These are phyloP conservation scores for Azorinus chamasolen DNA, from an alignment of 2,888 invertebrate genomes.

Conservation along the genomic window DNA sequence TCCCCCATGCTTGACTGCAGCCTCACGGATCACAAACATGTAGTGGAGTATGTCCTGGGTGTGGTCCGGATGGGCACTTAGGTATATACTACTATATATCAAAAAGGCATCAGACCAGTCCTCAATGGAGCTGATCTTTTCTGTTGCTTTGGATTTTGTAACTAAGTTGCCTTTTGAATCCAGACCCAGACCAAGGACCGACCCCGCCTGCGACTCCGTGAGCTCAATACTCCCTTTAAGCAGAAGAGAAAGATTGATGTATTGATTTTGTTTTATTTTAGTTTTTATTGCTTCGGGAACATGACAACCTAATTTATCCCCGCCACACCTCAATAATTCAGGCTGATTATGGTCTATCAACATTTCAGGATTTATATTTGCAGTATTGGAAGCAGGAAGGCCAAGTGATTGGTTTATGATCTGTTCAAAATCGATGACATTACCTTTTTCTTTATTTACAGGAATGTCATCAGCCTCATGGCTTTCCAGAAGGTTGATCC, in stretches of 20 bases:
- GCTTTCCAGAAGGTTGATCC: too few species aligned
- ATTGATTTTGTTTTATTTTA: background rate
- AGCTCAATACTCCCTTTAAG: constrained; percentile 13
- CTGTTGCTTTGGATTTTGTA: background rate
- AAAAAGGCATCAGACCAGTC: constrained; percentile 37
- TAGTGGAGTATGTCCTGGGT: constrained; percentile 21
- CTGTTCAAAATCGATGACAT: constrained; percentile 9
- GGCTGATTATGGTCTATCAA: too few species aligned
- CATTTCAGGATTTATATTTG: too few species aligned
- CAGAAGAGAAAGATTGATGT: constrained; percentile 23
- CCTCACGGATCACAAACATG: constrained; percentile 23
- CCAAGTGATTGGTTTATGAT: constrained; percentile 1
- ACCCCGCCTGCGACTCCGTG: background rate
- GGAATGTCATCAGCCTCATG: too few species aligned
- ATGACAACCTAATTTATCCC: too few species aligned
- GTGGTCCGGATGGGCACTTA: background rate
- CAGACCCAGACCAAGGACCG: too few species aligned
- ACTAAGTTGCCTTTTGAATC: background rate
- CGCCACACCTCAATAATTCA: too few species aligned
- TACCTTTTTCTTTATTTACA: background rate
- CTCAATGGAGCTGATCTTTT: constrained; percentile 10
- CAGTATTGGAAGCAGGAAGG: too few species aligned
- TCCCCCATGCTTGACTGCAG: background rate
- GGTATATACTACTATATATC: constrained; percentile 18
- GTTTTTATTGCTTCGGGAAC: too few species aligned